phyloP scores from a whole-genome alignment of 2,797 vertebrate genomes.

The Pogonophryne albipinna region DNA sequence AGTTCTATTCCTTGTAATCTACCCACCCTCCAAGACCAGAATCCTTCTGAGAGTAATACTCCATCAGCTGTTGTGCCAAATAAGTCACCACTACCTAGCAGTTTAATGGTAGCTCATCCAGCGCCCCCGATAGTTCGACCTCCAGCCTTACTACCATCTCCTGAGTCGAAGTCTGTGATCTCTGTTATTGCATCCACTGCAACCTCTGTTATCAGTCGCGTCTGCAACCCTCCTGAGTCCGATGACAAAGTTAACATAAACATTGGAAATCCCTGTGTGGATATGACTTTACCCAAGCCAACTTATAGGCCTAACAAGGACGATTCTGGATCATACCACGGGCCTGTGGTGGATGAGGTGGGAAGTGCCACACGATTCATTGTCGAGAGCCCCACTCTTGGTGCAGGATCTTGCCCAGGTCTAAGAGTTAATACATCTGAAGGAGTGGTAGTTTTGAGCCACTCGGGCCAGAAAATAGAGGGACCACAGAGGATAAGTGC shows the following conservation, averaged over 20 bases:
- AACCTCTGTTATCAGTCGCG: constrained; percentile 96
- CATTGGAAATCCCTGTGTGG: constrained; percentile 84
- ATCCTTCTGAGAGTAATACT: constrained; percentile 77
- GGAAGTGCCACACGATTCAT: constrained; percentile 90
- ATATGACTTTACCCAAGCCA: constrained; percentile 87
- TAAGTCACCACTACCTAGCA: constrained; percentile 84
- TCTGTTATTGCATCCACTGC: constrained; percentile 94
- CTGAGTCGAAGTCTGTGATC: constrained; percentile 89
- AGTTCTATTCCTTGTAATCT: constrained; percentile 80
- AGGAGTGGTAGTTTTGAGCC: constrained; percentile 96
- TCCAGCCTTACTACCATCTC: constrained; percentile 76
- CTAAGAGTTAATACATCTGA: constrained; percentile 96
- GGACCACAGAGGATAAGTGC: constrained; percentile 95
- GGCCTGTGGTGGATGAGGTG: constrained; percentile 85
- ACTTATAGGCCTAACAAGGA: constrained; percentile 88
- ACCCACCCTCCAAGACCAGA: constrained; percentile 85
- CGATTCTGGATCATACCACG: constrained; percentile 90
- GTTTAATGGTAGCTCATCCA: constrained; percentile 80
- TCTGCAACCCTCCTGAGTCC: constrained; percentile 91
- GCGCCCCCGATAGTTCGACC: constrained; percentile 77
- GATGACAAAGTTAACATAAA: constrained; percentile 91
- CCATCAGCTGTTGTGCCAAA: constrained; percentile 66
- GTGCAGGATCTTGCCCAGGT: constrained; percentile 90
- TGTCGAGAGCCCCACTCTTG: constrained; percentile 84
- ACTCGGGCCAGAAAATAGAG: constrained; percentile 97